These are phyloP conservation scores for Dendrocopos noguchii DNA, from an alignment of 2,113 vertebrate species.

Conservation along the genomic window DNA sequence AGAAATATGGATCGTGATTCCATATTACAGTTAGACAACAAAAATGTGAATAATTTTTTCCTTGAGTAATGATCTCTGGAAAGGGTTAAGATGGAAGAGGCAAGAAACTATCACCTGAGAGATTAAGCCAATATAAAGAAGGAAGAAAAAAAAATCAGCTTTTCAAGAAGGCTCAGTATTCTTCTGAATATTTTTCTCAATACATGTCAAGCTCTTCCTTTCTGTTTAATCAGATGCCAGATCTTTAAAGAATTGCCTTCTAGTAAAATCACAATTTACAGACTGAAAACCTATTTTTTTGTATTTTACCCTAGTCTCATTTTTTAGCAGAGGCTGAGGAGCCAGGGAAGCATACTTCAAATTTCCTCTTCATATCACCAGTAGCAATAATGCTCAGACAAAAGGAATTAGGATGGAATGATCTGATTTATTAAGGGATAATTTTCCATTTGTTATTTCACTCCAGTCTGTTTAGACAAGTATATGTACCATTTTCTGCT, in stretches of 20 bases:
- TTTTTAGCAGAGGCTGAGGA: background rate
- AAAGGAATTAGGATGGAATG: background rate
- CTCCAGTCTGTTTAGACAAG: background rate
- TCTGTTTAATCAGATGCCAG: background rate
- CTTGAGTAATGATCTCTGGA: background rate
- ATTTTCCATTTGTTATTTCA: background rate
- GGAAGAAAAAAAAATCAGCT: background rate
- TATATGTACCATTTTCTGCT: background rate
- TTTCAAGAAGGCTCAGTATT: background rate
- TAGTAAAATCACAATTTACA: background rate
- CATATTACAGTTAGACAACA: background rate
- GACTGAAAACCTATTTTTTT: background rate
- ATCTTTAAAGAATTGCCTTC: background rate
- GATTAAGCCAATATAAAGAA: background rate
- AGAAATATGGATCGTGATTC: background rate
- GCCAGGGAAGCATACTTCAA: background rate
- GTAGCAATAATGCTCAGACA: background rate
- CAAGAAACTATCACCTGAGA: background rate
- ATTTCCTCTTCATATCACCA: background rate
- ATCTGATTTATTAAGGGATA: background rate
- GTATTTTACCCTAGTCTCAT: fast-evolving
- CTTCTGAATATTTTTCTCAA: background rate
- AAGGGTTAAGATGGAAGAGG: background rate
- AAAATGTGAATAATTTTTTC: background rate
- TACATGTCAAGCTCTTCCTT: background rate